These are phyloP conservation scores for Polyploca ridens DNA, from an alignment of 2,888 invertebrate species.

Conservation along the genomic window DNA sequence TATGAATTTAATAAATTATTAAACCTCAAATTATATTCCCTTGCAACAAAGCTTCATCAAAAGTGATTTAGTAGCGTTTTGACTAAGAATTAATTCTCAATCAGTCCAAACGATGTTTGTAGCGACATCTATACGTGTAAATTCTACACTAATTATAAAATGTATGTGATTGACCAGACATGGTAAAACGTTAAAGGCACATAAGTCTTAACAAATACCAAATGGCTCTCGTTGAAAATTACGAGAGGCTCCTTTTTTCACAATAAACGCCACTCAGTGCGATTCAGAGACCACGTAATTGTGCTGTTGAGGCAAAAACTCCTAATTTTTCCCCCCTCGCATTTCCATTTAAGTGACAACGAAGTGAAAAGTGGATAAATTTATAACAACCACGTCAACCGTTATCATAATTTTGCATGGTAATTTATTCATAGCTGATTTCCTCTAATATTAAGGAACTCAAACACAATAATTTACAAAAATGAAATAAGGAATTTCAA, in stretches of 20 bases:
- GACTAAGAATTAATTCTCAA: too few species aligned
- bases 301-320: conserved; percentile 59
- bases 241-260: conserved; percentile 45
- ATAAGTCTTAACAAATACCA: conserved; percentile 6
- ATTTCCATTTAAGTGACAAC: conserved; percentile 62
- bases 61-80: too few species aligned
- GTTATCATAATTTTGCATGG: conserved; percentile 56
- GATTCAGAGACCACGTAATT: conserved; percentile 59
- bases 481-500: too few species aligned
- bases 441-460: not conserved
- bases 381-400: conserved; percentile 65
- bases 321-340: conserved; percentile 57
- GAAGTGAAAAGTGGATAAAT: conserved; percentile 63
- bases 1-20: too few species aligned
- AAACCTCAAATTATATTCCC: too few species aligned
- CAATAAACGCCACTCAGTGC: conserved; percentile 48
- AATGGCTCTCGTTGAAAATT: conserved; percentile 21
- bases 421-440: conserved; percentile 60
- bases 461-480: not conserved
- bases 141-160: too few species aligned
- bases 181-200: conserved; percentile 6
- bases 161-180: too few species aligned
- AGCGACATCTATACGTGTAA: too few species aligned
- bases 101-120: too few species aligned
- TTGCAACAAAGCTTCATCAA: too few species aligned